These are phyloP conservation scores for Scaptomyza pallida DNA, from an alignment of 1,140 invertebrate species.

Conservation along the genomic window DNA sequence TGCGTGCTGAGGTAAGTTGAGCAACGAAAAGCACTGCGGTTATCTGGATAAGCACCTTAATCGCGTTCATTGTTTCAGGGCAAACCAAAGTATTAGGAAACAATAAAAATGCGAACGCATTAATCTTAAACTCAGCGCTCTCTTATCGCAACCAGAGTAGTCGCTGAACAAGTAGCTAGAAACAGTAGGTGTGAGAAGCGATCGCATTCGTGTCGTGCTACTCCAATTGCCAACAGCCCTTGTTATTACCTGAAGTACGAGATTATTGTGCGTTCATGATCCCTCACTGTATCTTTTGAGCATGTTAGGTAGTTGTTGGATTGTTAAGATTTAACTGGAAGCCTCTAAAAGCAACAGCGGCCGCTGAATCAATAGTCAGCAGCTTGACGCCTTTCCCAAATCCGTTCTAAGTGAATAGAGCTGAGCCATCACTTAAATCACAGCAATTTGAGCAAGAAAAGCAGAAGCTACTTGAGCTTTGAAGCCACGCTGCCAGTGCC, in stretches of 20 bases:
- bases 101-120: slow-evolving; percentile 64
- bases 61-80: slow-evolving; percentile 57
- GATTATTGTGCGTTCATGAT: slow-evolving; percentile 81
- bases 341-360: slow-evolving; percentile 11
- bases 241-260: slow-evolving; percentile 49
- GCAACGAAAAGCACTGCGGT: slow-evolving; percentile 39
- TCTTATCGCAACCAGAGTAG: slow-evolving; percentile 6
- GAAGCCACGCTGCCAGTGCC: slow-evolving; percentile 30
- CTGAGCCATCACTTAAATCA: slow-evolving; percentile 20
- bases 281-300: background rate
- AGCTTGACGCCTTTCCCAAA: slow-evolving; percentile 53
- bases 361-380: slow-evolving; percentile 17
- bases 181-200: background rate
- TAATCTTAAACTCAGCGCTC: slow-evolving; percentile 53
- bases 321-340: slow-evolving; percentile 54
- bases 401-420: slow-evolving; percentile 51
- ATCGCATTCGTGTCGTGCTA: background rate
- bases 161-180: background rate
- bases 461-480: slow-evolving; percentile 42
- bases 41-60: slow-evolving; percentile 61
- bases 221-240: slow-evolving; percentile 42
- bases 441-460: slow-evolving; percentile 4
- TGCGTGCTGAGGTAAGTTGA: background rate
- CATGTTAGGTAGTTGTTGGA: slow-evolving; percentile 18
- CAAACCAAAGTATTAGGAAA: slow-evolving; percentile 45